phyloP scores from a whole-genome alignment of 53 echinoderm and acorn worm species.

The Paracentrotus lividus region DNA sequence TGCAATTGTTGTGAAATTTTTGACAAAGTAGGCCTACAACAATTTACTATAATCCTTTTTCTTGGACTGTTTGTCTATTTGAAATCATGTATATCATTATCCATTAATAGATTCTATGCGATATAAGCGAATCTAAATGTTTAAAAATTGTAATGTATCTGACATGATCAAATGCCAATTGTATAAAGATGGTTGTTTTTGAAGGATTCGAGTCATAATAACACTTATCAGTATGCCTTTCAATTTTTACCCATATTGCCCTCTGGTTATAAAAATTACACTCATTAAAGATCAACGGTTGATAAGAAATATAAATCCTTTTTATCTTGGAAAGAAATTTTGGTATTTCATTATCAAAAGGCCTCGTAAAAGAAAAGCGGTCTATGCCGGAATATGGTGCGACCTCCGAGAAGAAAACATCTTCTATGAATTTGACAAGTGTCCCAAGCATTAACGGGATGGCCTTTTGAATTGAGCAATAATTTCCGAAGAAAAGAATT shows the following conservation, averaged over 20 bases:
- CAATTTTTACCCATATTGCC: neutral
- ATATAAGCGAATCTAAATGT: too few species aligned
- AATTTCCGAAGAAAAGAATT: conserved; percentile 33
- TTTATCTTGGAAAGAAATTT: neutral
- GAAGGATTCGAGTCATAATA: neutral
- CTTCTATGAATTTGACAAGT: neutral
- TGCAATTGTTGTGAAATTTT: too few species aligned
- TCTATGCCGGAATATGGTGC: neutral
- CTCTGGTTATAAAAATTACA: neutral
- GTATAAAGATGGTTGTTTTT: neutral
- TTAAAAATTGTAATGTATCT: too few species aligned
- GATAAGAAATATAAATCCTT: neutral
- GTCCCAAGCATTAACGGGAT: conserved; percentile 43
- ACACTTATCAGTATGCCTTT: neutral
- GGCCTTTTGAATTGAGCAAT: conserved; percentile 40
- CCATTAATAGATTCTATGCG: too few species aligned
- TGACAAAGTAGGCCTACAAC: too few species aligned
- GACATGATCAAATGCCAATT: too few species aligned
- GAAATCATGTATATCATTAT: too few species aligned
- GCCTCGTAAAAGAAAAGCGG: neutral
- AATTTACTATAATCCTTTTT: too few species aligned
- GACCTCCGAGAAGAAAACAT: neutral
- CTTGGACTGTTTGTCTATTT: too few species aligned
- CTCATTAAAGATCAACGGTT: conserved; percentile 18
- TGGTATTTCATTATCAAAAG: neutral